These are phyloP conservation scores for Arrhamphus sclerolepis DNA, from an alignment of 2,797 vertebrate genomes.

Conservation along the genomic window DNA sequence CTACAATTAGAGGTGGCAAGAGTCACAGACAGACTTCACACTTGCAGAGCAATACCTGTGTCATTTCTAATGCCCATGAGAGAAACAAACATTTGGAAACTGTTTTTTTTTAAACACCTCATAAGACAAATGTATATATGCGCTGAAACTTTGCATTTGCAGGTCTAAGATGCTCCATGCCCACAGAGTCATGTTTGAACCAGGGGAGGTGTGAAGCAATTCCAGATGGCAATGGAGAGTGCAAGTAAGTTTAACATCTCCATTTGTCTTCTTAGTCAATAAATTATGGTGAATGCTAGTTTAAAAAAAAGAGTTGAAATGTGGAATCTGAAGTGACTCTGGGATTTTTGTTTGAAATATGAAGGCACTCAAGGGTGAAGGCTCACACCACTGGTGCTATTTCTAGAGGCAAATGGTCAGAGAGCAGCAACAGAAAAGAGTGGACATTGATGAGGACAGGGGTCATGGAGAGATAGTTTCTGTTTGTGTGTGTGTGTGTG, in stretches of 20 bases:
- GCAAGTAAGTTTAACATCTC: constrained; percentile 85
- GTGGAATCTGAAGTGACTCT: constrained; percentile 26
- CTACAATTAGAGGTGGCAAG: constrained; percentile 59
- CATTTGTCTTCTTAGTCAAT: neutral
- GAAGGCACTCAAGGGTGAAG: constrained; percentile 52
- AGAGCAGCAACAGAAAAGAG: constrained; percentile 79
- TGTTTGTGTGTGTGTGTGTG: neutral
- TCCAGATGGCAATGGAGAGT: constrained; percentile 85
- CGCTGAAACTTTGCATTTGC: constrained; percentile 62
- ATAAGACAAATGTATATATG: constrained; percentile 14
- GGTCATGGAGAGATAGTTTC: constrained; percentile 64
- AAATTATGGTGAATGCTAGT: neutral
- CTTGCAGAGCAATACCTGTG: constrained; percentile 9
- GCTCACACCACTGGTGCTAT: constrained; percentile 57
- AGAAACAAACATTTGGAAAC: constrained; percentile 6
- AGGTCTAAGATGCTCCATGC: constrained; percentile 89
- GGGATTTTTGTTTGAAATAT: constrained; percentile 52
- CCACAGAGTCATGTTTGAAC: constrained; percentile 87
- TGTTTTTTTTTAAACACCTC: neutral
- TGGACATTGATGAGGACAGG: constrained; percentile 81
- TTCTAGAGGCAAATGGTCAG: constrained; percentile 57
- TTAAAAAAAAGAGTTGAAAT: constrained; percentile 2
- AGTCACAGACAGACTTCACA: constrained; percentile 61
- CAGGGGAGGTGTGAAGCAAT: constrained; percentile 87
- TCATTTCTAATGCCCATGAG: constrained; percentile 11